Conservation (phyloP, 2,113 vertebrate species). For the Cavia aperea region DNA sequence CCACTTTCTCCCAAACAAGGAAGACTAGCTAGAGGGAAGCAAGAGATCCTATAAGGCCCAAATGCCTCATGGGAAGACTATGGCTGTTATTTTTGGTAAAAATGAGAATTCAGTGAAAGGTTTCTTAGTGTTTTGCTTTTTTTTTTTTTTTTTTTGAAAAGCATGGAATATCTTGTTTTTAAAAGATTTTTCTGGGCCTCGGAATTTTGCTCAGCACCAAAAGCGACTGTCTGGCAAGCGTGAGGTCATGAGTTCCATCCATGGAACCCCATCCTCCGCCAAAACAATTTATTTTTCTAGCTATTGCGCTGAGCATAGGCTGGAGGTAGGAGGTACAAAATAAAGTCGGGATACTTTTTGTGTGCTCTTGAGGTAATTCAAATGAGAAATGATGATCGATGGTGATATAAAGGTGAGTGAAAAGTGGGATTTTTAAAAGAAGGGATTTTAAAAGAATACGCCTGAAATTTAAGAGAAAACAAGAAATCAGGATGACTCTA, state of each 20-base stretch:
- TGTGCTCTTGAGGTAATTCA: background rate
- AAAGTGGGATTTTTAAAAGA: background rate
- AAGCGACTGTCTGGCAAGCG: too few relatives aligned
- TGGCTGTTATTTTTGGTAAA: background rate
- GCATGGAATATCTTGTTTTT: background rate
- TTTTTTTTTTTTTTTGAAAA: constrained; percentile 19
- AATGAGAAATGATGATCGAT: background rate
- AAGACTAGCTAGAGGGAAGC: background rate
- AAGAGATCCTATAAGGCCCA: background rate
- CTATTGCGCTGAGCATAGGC: background rate
- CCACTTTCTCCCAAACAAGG: background rate
- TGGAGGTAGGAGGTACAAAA: background rate
- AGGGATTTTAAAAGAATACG: too few relatives aligned
- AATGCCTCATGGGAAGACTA: background rate
- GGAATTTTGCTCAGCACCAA: too few relatives aligned
- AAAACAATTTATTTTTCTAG: background rate
- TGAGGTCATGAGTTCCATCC: too few relatives aligned
- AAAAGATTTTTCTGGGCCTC: background rate
- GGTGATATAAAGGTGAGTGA: background rate
- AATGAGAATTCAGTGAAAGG: background rate
- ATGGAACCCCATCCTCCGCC: too few relatives aligned
- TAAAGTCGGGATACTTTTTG: background rate
- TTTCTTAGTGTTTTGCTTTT: background rate
- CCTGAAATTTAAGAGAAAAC: background rate
- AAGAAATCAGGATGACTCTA: background rate